phyloP scores from a whole-genome alignment of 2,888 invertebrate species.

The Agrochola circellaris region DNA sequence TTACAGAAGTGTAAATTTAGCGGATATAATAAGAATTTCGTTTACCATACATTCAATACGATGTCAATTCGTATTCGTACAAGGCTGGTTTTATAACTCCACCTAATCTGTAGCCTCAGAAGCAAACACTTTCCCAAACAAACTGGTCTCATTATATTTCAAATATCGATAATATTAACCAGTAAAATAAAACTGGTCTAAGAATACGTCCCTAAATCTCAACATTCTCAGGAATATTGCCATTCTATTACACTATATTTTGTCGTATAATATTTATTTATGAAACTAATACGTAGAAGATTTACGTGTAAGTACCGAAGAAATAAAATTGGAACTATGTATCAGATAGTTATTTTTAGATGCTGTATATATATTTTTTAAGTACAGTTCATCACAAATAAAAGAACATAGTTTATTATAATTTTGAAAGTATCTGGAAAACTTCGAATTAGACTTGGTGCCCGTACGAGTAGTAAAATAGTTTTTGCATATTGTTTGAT shows the following conservation, averaged over 20 bases:
- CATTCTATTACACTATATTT: constrained; percentile 11
- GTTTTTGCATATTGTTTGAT: constrained; percentile 1
- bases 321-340: background rate
- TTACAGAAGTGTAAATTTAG: constrained; percentile 85
- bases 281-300: constrained; percentile 10
- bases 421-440: background rate
- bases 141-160: constrained; percentile 26
- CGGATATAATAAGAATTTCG: constrained; percentile 74
- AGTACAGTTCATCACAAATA: background rate
- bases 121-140: constrained; percentile 31
- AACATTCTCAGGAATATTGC: constrained; percentile 36
- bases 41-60: constrained; percentile 70
- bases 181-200: constrained; percentile 45
- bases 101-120: constrained; percentile 11
- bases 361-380: background rate
- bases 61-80: constrained; percentile 54
- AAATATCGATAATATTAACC: constrained; percentile 21
- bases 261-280: background rate
- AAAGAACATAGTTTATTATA: too few species aligned
- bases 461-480: background rate
- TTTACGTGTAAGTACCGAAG: background rate
- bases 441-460: background rate
- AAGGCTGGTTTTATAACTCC: constrained; percentile 10
- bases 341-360: background rate
- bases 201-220: constrained; percentile 19